A percentile compares a stretch with the other conserved stretches of the same genome.
phyloP scores from a whole-genome alignment of 1,140 invertebrate genomes.

The Metopolophium dirhodum region DNA sequence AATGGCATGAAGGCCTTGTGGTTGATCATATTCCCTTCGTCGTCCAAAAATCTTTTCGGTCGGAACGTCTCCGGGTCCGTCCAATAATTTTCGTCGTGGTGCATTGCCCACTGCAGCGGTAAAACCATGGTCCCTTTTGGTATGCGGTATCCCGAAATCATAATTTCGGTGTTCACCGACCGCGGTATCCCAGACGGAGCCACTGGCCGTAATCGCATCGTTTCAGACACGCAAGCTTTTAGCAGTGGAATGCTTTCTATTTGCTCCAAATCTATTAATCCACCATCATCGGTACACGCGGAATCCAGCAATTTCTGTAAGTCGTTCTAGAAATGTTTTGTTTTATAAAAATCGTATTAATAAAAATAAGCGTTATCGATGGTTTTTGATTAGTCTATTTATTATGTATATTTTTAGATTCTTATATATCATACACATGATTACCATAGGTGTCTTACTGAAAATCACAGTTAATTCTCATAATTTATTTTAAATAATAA shows the following conservation, averaged over 20 bases:
- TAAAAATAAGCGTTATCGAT: background rate
- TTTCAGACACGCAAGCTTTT: constrained; percentile 75
- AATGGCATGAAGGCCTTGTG: constrained; percentile 82
- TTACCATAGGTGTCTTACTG: background rate
- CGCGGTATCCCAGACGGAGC: constrained; percentile 85
- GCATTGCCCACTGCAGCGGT: constrained; percentile 82
- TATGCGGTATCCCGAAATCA: constrained; percentile 69
- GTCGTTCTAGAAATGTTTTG: constrained; percentile 65
- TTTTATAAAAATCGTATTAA: background rate
- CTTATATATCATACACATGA: background rate
- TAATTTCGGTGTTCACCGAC: constrained; percentile 72
- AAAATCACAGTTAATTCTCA: background rate
- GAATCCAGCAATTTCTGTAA: constrained; percentile 66
- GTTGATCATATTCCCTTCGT: constrained; percentile 70
- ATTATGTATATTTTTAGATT: background rate
- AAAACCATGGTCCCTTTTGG: constrained; percentile 72
- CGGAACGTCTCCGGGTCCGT: constrained; percentile 74
- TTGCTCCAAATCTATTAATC: constrained; percentile 64
- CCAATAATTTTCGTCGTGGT: constrained; percentile 78
- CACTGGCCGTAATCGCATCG: constrained; percentile 78
- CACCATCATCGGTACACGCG: constrained; percentile 62
- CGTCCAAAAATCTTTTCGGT: constrained; percentile 76
- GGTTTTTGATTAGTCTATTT: background rate
- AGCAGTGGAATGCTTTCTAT: constrained; percentile 66
- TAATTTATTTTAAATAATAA: background rate